Percentiles rank a stretch among this genome's conserved stretches.
Evolutionary conservation across 2,888 invertebrate genomes (phyloP).

Genomic region (Lasioglossum zephyrum): DNA sequence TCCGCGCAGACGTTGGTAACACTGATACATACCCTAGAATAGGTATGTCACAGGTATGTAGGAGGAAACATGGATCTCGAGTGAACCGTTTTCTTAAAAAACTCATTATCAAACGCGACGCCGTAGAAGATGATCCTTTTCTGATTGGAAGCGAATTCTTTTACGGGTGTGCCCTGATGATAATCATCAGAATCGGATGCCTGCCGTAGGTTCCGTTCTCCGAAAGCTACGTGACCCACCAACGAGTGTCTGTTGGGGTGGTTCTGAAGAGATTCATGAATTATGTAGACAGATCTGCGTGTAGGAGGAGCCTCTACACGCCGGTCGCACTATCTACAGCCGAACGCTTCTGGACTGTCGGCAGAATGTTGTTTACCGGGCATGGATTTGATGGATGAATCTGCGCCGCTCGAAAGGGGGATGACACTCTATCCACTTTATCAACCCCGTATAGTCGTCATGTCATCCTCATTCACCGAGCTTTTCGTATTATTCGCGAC

Average conservation of each 20-base stretch:
- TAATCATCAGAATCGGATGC: conserved; percentile 46
- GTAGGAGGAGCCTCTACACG: conserved; percentile 58
- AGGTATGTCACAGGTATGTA: too few relatives aligned
- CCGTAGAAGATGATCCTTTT: background rate
- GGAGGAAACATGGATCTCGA: too few relatives aligned
- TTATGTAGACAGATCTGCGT: conserved; percentile 70
- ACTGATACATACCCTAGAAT: too few relatives aligned
- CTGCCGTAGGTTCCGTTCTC: conserved; percentile 34
- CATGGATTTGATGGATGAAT: conserved; percentile 73
- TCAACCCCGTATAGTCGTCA: conserved; percentile 67
- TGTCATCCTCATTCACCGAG: conserved; percentile 46
- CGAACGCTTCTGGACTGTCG: conserved; percentile 59
- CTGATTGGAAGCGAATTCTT: background rate
- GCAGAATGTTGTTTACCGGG: conserved; percentile 65
- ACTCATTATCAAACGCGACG: background rate
- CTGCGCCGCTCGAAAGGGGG: conserved; percentile 50
- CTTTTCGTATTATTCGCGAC: conserved; percentile 53
- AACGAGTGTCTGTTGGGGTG: conserved; percentile 45
- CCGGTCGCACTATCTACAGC: conserved; percentile 46
- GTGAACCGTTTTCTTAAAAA: too few relatives aligned
- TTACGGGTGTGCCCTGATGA: conserved; percentile 30
- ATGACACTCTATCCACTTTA: conserved; percentile 69
- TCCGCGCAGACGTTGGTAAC: too few relatives aligned
- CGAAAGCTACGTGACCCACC: conserved; percentile 59
- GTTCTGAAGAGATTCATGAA: conserved; percentile 70